A percentile compares a stretch with the other conserved stretches of the same genome.
These are phyloP conservation scores for Microctenopoma stevenorrisi DNA, from an alignment of 2,797 vertebrate species.

Conservation along the genomic window DNA sequence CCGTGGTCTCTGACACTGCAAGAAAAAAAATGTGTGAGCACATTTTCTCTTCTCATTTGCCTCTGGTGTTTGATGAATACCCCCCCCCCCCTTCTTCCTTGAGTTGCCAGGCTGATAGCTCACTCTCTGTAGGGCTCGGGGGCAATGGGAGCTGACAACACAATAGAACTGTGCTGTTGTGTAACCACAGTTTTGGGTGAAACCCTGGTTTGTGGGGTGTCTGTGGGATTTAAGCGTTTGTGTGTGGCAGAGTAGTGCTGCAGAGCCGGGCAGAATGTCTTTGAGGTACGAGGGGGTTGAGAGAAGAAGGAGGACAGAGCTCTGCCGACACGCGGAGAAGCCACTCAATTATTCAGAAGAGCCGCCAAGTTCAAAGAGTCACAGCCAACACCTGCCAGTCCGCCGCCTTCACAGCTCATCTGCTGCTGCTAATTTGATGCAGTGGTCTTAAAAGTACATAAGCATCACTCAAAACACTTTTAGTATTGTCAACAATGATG, in stretches of 20 bases:
- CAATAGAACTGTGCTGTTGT: slow-evolving; percentile 69
- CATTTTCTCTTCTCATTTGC: slow-evolving; percentile 67
- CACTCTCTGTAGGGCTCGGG: slow-evolving; percentile 58
- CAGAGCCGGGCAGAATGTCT: slow-evolving; percentile 40
- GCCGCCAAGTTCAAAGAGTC: slow-evolving; percentile 66
- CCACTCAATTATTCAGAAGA: slow-evolving; percentile 74
- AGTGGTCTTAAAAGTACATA: slow-evolving; percentile 47
- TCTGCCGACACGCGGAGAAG: slow-evolving; percentile 66
- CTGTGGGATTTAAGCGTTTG: slow-evolving; percentile 47
- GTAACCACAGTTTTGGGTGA: slow-evolving; percentile 54
- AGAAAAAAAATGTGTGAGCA: slow-evolving; percentile 28
- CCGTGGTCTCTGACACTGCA: slow-evolving; percentile 49
- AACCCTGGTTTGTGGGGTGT: slow-evolving; percentile 34
- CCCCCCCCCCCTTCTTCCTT: slow-evolving; percentile 48
- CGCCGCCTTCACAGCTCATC: slow-evolving; percentile 44
- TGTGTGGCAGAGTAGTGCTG: slow-evolving; percentile 37
- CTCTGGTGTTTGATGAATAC: slow-evolving; percentile 67
- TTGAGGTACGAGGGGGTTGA: slow-evolving; percentile 40
- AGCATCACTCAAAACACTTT: slow-evolving; percentile 46
- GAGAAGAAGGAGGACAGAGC: slow-evolving; percentile 49
- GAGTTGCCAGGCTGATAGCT: slow-evolving; percentile 72
- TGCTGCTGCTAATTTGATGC: slow-evolving; percentile 45
- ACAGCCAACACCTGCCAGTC: slow-evolving; percentile 43
- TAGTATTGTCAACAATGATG: slow-evolving; percentile 50
- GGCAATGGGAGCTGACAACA: slow-evolving; percentile 74